Evolutionary conservation across 2,797 vertebrate species (phyloP), one percentile per base, ranked within the genome.

Genomic region (Dallia pectoralis): DNA sequence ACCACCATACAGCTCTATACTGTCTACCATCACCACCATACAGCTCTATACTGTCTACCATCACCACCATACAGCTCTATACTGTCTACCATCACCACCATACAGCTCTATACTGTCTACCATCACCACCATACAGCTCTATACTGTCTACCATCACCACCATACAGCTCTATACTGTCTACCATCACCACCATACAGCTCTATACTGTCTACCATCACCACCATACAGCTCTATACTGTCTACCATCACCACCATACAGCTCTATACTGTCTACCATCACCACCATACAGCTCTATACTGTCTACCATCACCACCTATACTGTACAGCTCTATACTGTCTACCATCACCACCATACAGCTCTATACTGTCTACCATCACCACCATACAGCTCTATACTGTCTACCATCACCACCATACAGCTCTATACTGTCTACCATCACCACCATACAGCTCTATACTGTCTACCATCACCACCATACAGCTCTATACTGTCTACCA

Each of bases 31-130:
- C n/a, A n/a, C n/a, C n/a, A n/a, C 73, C 84, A 81, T 79, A 80
- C 83, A 74, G 66, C 75, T 66, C 80, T 73, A 74, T 82, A 79
- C 29, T 15, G 12, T 30, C 61, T 27, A 27, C 14, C 61, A 63
- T 30, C 61, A 76, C 84, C 80, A 84, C 84, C 77, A 84, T 69
- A n/a, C n/a, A n/a, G n/a, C n/a, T n/a, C n/a, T n/a, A n/a, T n/a
- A n/a, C n/a, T n/a, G n/a, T n/a, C n/a, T n/a, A n/a, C n/a, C n/a
- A n/a, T n/a, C n/a, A n/a, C n/a, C n/a, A n/a, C 73, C 84, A 81
- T 79, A 80, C 83, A 74, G 66, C 75, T 66, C 80, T 73, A 74
- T 82, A 79, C 29, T 15, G 12, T 30, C 61, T 27, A 27, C 14
- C 61, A 63, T 30, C 61, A 76, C 84, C 80, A 84, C 84, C 77